A percentile compares a stretch with the other conserved stretches of the same genome.
These are phyloP conservation scores for Erebia ligea DNA, from an alignment of 2,888 invertebrate species.

Conservation along the genomic window DNA sequence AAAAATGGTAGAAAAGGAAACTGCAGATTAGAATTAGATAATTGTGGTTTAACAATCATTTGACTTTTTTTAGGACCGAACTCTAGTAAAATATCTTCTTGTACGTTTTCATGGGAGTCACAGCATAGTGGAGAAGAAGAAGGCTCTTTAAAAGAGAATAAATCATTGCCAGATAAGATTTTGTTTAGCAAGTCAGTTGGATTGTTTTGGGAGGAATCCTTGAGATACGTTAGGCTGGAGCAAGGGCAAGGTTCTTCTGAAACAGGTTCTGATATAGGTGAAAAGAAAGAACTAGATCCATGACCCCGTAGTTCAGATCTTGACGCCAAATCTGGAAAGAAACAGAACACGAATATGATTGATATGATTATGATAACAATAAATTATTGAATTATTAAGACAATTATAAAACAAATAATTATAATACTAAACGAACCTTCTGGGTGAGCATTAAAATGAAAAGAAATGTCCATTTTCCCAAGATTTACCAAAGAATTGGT, in stretches of 20 bases:
- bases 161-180: slow-evolving; percentile 59
- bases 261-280: slow-evolving; percentile 41
- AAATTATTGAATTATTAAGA: neutral
- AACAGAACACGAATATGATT: neutral
- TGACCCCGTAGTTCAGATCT: slow-evolving; percentile 32
- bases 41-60: slow-evolving; percentile 34
- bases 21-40: slow-evolving; percentile 7
- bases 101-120: slow-evolving; percentile 64
- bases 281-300: slow-evolving; percentile 32
- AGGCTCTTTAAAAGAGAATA: slow-evolving; percentile 60
- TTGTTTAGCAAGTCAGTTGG: slow-evolving; percentile 62
- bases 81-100: slow-evolving; percentile 64
- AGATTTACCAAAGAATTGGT: slow-evolving; percentile 71
- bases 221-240: slow-evolving; percentile 50
- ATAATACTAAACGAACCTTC: slow-evolving; percentile 50
- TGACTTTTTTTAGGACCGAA: slow-evolving; percentile 52
- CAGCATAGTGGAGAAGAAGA: slow-evolving; percentile 61
- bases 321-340: slow-evolving; percentile 38
- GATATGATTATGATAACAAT: neutral
- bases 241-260: slow-evolving; percentile 63
- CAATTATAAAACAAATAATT: neutral
- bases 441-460: slow-evolving; percentile 63
- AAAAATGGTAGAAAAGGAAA: slow-evolving; percentile 51
- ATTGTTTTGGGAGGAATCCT: slow-evolving; percentile 49
- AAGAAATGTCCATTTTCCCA: slow-evolving; percentile 74